Percentiles rank a stretch among this genome's conserved stretches.
Conservation (phyloP, 2,888 invertebrate genomes). For the Epistrophella euchroma region DNA sequence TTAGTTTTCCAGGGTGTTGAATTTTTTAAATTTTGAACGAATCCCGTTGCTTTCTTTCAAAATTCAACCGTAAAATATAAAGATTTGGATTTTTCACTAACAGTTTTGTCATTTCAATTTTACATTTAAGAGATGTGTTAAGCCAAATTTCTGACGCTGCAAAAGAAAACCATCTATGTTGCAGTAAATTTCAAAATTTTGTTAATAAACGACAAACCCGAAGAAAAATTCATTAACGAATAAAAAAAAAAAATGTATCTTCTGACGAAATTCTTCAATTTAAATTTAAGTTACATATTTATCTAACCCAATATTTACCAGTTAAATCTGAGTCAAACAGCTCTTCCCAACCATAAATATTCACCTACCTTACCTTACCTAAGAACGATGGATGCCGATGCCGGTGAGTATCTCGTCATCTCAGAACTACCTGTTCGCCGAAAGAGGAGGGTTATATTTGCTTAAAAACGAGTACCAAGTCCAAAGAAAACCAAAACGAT, state of each 20-base stretch:
- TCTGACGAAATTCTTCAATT: neutral
- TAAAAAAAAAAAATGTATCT: neutral
- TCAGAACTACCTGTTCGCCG: slow-evolving; percentile 52
- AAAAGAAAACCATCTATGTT: no score
- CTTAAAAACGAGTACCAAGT: slow-evolving; percentile 55
- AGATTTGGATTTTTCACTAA: no score
- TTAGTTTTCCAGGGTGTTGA: no score
- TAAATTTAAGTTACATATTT: neutral
- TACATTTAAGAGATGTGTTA: no score
- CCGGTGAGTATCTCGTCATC: slow-evolving; percentile 16
- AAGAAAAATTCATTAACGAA: neutral
- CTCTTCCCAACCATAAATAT: slow-evolving; percentile 1
- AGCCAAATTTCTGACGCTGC: no score
- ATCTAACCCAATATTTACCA: slow-evolving; percentile 35
- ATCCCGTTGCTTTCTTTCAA: no score
- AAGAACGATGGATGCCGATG: neutral
- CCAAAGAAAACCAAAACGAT: slow-evolving; percentile 55
- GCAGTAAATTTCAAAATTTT: no score
- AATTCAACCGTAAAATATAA: no score
- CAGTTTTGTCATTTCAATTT: no score
- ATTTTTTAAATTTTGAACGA: no score
- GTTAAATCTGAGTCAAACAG: slow-evolving; percentile 38
- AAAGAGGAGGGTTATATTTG: slow-evolving; percentile 70
- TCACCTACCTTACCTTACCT: slow-evolving; percentile 1
- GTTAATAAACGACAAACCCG: no score